phyloP scores from a whole-genome alignment of 2,113 vertebrate genomes.

The Dipodomys stephensi region DNA sequence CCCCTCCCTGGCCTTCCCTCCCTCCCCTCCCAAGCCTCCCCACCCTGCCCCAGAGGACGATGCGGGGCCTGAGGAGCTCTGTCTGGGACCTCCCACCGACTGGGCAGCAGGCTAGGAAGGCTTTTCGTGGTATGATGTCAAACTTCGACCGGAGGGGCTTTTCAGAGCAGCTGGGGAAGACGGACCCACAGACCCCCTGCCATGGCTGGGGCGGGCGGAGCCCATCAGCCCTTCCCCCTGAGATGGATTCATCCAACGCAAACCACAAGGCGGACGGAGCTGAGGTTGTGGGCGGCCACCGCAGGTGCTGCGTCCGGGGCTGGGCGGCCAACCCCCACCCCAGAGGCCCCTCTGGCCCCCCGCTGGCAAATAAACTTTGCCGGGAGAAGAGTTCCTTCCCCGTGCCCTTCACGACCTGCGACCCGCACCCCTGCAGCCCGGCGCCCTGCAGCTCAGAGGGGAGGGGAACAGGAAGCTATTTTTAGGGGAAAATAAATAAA shows the following conservation, averaged over 20 bases:
- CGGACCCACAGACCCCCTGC: not conserved
- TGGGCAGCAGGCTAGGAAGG: not conserved
- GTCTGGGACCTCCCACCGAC: not conserved
- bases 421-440: not conserved
- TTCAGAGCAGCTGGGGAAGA: fast-evolving
- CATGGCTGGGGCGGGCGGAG: not conserved
- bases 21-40: not conserved
- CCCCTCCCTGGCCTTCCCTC: not conserved
- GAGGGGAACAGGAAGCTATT: conserved; percentile 49
- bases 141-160: conserved; percentile 69
- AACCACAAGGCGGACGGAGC: not conserved
- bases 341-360: conserved; percentile 67
- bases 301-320: not conserved
- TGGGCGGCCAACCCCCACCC: not conserved
- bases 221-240: not conserved
- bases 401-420: not conserved
- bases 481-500: conserved; percentile 48
- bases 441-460: not conserved
- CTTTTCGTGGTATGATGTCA: not conserved
- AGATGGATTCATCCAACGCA: not conserved
- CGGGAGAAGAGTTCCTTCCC: conserved; percentile 35
- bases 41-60: not conserved
- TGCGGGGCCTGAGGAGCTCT: not conserved
- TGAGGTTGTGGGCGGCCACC: not conserved
- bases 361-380: conserved; percentile 84